Conservation (phyloP, 2,797 vertebrate species). For the Tiaroga cobitis region DNA sequence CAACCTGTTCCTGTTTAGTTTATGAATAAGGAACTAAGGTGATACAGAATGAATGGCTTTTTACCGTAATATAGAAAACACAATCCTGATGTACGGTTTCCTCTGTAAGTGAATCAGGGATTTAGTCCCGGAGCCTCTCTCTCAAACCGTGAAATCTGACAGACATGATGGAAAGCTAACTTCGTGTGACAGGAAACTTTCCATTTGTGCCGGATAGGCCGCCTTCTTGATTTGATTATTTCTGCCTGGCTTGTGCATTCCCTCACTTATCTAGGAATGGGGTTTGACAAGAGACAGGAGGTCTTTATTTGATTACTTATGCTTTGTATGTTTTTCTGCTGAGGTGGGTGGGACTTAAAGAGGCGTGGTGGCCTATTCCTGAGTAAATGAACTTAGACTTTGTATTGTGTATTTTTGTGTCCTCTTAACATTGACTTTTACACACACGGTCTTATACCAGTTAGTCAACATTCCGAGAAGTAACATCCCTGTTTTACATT, state of each 20-base stretch:
- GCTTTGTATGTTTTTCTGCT: conserved; percentile 47
- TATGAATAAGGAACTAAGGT: neutral
- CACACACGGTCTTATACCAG: neutral
- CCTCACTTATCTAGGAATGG: conserved; percentile 49
- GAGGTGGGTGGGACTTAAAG: conserved; percentile 23
- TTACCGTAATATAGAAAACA: neutral
- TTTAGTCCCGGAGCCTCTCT: conserved; percentile 15
- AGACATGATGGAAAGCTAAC: conserved; percentile 51
- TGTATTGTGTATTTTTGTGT: neutral
- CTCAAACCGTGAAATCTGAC: conserved; percentile 34
- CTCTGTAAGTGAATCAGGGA: conserved; percentile 21
- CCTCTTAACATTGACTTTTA: neutral
- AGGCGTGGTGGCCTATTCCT: conserved; percentile 42
- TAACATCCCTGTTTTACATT: neutral
- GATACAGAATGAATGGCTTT: neutral
- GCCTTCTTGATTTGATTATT: conserved; percentile 70
- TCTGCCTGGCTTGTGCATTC: conserved; percentile 59
- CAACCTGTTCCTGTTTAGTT: neutral
- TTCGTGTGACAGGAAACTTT: conserved; percentile 58
- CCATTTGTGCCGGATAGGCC: conserved; percentile 62
- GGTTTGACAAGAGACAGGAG: conserved; percentile 56
- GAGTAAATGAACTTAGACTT: conserved; percentile 33
- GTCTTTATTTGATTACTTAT: conserved; percentile 65
- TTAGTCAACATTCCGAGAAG: neutral
- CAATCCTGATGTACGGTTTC: conserved; percentile 3